Percentiles rank a stretch among this genome's conserved stretches.
Conservation (phyloP, 2,888 invertebrate species). For the Ecliptopera silaceata region DNA sequence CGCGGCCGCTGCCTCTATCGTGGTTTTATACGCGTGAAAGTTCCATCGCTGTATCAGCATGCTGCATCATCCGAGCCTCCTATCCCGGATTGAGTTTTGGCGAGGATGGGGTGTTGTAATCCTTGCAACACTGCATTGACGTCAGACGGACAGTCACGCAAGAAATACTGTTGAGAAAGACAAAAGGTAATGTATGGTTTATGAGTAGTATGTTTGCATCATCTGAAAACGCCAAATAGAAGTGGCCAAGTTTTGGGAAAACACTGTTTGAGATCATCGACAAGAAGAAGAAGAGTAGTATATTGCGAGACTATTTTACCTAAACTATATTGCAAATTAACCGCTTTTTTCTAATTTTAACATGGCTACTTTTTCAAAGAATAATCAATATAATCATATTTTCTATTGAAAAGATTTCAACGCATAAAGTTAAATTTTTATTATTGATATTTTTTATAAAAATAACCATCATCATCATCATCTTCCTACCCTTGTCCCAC, state of each 20-base stretch:
- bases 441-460: too few species aligned
- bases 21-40: slow-evolving; percentile 81
- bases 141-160: slow-evolving; percentile 38
- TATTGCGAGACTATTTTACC: too few species aligned
- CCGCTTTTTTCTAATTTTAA: too few species aligned
- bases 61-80: slow-evolving; percentile 53
- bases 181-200: slow-evolving; percentile 3
- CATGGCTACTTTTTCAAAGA: too few species aligned
- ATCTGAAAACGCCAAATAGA: too few species aligned
- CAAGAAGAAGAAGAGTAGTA: too few species aligned
- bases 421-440: too few species aligned
- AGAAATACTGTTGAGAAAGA: slow-evolving; percentile 20
- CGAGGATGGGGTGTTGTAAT: slow-evolving; percentile 70
- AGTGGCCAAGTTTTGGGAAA: too few species aligned
- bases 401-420: slow-evolving; percentile 50
- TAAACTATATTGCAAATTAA: too few species aligned
- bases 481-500: too few species aligned
- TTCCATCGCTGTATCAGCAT: slow-evolving; percentile 49
- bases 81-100: slow-evolving; percentile 72
- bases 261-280: too few species aligned
- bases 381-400: background rate
- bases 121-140: slow-evolving; percentile 64
- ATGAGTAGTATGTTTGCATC: background rate
- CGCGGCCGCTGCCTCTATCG: slow-evolving; percentile 64
- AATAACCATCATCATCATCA: too few species aligned